Percentiles rank a stretch among this genome's conserved stretches.
These are phyloP conservation scores for Drosophila parabipectinata DNA, from an alignment of 1,140 invertebrate genomes.

Conservation along the genomic window DNA sequence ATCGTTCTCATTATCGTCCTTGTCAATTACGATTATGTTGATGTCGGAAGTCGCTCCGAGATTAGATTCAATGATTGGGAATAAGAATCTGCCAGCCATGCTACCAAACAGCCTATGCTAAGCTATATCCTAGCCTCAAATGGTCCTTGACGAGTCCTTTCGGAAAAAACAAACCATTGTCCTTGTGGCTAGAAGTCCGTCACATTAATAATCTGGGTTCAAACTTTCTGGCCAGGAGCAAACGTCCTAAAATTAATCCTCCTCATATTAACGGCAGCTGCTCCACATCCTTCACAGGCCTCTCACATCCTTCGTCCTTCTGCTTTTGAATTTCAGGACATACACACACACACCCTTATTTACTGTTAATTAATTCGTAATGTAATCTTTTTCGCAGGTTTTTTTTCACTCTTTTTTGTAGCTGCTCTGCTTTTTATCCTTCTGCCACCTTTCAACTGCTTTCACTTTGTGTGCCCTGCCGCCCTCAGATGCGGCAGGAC, in stretches of 20 bases:
- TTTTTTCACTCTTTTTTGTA: background rate
- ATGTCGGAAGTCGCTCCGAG: background rate
- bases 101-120: no score
- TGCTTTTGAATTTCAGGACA: constrained; percentile 9
- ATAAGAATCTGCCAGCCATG: background rate
- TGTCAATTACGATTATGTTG: constrained; percentile 38
- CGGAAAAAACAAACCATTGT: background rate
- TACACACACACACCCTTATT: constrained; percentile 26
- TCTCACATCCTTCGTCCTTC: background rate
- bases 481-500: constrained; percentile 32
- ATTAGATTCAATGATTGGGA: constrained; percentile 3
- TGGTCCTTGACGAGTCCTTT: background rate
- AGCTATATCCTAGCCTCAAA: no score
- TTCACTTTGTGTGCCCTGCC: background rate
- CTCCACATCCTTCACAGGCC: background rate
- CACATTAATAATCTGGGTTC: constrained; percentile 27
- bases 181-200: constrained; percentile 7
- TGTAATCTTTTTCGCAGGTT: constrained; percentile 40
- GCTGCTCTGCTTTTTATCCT: background rate
- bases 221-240: constrained; percentile 47
- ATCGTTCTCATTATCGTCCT: constrained; percentile 51
- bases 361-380: constrained; percentile 61
- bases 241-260: constrained; percentile 53
- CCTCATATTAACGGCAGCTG: constrained; percentile 8
- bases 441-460: background rate